These are phyloP conservation scores for Aphelocoma californica DNA, from an alignment of 2,797 vertebrate genomes.

Conservation along the genomic window DNA sequence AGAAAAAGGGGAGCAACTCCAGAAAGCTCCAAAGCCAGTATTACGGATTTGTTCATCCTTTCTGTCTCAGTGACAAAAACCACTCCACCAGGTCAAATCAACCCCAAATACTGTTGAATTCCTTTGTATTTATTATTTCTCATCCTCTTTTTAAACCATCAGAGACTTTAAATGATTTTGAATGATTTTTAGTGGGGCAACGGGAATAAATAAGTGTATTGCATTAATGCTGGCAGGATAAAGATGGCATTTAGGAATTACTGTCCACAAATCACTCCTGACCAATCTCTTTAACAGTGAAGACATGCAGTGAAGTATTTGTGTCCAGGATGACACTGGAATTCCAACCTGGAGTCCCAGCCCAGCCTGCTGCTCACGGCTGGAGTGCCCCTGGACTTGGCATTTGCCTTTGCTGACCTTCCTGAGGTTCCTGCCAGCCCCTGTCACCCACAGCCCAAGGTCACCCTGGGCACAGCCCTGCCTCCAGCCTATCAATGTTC, in stretches of 20 bases:
- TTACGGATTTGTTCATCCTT: background rate
- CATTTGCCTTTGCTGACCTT: background rate
- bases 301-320: background rate
- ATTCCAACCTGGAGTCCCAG: background rate
- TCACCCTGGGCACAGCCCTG: background rate
- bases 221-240: background rate
- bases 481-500: background rate
- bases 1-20: background rate
- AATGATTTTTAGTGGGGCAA: background rate
- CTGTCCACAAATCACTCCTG: background rate
- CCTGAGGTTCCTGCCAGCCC: background rate
- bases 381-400: background rate
- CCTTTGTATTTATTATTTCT: background rate
- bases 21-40: background rate
- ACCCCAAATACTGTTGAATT: background rate
- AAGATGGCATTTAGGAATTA: background rate
- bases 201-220: background rate
- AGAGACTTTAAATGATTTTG: background rate
- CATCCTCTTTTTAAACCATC: background rate
- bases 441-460: background rate
- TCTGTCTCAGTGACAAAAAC: background rate
- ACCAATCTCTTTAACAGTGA: background rate
- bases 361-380: background rate
- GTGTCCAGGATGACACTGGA: background rate
- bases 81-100: background rate